These are phyloP conservation scores for Physeter macrocephalus DNA, from an alignment of 2,113 vertebrate species.

Conservation along the genomic window DNA sequence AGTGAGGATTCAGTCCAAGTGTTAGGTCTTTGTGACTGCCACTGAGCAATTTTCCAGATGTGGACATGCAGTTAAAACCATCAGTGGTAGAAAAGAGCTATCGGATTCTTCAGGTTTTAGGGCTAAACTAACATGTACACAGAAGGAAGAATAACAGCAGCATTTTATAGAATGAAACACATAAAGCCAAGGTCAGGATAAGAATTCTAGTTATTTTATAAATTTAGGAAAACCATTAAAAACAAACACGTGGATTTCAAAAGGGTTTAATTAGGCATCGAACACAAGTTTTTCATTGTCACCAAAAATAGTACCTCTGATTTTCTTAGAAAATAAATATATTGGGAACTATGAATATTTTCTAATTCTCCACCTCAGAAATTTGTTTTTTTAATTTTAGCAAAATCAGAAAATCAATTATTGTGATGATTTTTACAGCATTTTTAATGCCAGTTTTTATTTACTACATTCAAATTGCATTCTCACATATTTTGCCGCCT, in stretches of 20 bases:
- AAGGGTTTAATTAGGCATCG: background rate
- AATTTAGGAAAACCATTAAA: background rate
- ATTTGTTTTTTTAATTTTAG: background rate
- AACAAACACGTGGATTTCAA: background rate
- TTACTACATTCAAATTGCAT: background rate
- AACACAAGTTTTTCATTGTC: background rate
- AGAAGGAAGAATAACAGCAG: background rate
- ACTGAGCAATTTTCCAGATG: background rate
- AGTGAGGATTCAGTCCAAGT: background rate
- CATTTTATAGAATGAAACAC: background rate
- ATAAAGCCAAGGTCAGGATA: background rate
- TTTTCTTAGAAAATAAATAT: constrained; percentile 1
- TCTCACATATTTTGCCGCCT: background rate
- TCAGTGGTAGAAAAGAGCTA: background rate
- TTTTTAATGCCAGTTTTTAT: background rate
- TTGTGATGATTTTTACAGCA: background rate
- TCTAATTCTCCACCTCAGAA: background rate
- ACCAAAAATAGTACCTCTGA: background rate
- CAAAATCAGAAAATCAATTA: background rate
- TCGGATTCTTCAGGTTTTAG: background rate
- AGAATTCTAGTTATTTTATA: background rate
- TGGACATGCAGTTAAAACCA: background rate
- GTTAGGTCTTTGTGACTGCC: background rate
- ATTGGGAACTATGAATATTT: background rate
- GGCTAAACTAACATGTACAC: background rate